Evolutionary conservation across 2,797 vertebrate genomes (phyloP).

Genomic region (Chelonia mydas): DNA sequence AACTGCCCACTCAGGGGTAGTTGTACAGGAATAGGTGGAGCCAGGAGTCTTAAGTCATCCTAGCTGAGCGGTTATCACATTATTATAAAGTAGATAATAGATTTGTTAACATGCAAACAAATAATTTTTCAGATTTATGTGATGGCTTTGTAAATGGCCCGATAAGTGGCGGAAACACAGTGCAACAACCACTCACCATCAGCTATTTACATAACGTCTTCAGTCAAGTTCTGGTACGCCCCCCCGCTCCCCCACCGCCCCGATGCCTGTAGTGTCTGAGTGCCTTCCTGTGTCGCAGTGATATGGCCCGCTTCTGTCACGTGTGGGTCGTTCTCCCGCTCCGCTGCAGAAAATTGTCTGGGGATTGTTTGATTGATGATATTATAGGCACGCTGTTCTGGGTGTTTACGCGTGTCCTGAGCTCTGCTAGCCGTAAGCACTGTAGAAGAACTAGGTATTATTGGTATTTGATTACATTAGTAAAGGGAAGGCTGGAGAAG

Average conservation of each 20-base stretch:
- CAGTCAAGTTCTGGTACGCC: not conserved
- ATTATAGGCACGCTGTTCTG: not conserved
- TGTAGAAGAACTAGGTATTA: not conserved
- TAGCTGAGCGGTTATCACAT: not conserved
- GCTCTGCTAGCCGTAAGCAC: not conserved
- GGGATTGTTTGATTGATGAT: not conserved
- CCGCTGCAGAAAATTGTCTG: not conserved
- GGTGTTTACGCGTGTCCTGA: not conserved
- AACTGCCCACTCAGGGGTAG: not conserved
- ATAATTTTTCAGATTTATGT: not conserved
- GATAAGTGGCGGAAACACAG: not conserved
- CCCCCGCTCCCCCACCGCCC: no score
- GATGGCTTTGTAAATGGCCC: not conserved
- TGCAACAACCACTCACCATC: not conserved
- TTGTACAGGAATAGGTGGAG: not conserved
- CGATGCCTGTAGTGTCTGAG: not conserved
- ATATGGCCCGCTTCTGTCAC: not conserved
- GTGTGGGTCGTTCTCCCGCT: not conserved
- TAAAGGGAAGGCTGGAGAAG: not conserved
- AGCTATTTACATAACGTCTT: not conserved
- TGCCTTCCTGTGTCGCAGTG: not conserved
- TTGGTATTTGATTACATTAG: not conserved
- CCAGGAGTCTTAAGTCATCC: not conserved
- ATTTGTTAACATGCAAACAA: constrained; percentile 15
- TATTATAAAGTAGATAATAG: not conserved